A percentile compares a stretch with the other conserved stretches of the same genome.
Evolutionary conservation across 2,113 vertebrate species (phyloP).

Genomic region (Kryptolebias marmoratus): DNA sequence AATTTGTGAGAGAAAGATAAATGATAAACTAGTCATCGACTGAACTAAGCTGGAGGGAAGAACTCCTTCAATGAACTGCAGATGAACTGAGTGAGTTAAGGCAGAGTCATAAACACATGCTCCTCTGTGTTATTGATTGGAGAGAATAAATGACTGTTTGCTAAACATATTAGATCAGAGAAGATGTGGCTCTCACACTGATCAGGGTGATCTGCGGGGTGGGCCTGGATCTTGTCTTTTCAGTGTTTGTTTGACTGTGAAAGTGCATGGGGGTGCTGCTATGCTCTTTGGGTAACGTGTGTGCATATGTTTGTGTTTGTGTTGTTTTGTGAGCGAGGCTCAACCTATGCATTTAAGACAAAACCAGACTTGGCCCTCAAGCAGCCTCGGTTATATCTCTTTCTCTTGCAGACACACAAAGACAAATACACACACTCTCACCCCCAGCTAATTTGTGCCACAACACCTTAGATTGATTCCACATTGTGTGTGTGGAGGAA

Average conservation of each 20-base stretch:
- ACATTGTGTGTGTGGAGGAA: constrained; percentile 80
- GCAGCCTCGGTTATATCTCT: constrained; percentile 41
- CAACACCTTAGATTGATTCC: constrained; percentile 59
- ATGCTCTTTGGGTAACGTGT: constrained; percentile 21
- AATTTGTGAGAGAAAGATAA: constrained; percentile 19
- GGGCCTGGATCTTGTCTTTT: constrained; percentile 52
- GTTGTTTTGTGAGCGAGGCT: not conserved
- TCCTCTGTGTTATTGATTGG: constrained; percentile 72
- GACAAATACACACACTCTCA: constrained; percentile 45
- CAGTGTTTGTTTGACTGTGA: constrained; percentile 58
- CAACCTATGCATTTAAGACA: not conserved
- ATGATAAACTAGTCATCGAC: constrained; percentile 44
- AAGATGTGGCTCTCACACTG: constrained; percentile 57
- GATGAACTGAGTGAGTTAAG: constrained; percentile 68
- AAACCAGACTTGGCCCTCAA: constrained; percentile 27
- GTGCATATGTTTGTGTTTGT: not conserved
- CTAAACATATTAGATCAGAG: constrained; percentile 79
- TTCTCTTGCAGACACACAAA: constrained; percentile 34
- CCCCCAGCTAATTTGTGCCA: constrained; percentile 46
- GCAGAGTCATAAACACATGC: constrained; percentile 75
- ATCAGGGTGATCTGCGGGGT: constrained; percentile 71
- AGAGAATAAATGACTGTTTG: constrained; percentile 79
- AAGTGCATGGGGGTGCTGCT: constrained; percentile 12
- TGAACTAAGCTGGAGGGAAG: constrained; percentile 24
- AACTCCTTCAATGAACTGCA: constrained; percentile 70